Conservation (phyloP, 1,140 invertebrate species). For the Neotoxoptera formosana region DNA sequence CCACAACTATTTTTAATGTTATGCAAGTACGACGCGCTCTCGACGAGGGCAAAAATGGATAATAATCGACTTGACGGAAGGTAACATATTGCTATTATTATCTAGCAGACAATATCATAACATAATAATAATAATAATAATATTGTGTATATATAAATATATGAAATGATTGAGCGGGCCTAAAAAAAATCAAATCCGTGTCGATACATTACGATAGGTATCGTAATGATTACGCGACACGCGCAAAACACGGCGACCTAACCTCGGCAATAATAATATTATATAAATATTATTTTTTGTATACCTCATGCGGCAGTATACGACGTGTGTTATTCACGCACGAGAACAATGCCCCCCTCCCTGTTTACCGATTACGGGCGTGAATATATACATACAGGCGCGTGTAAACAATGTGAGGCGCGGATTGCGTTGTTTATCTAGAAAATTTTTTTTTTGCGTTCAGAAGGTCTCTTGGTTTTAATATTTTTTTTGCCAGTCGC, state of each 20-base stretch:
- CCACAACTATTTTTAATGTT: background rate
- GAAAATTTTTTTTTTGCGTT: background rate
- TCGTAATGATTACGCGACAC: background rate
- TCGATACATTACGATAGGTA: background rate
- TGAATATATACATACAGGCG: background rate
- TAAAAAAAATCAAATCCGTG: background rate
- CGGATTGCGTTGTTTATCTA: slow-evolving; percentile 45
- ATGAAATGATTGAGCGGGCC: background rate
- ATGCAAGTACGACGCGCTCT: background rate
- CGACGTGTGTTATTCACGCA: background rate
- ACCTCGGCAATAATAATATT: background rate
- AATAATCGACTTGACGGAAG: background rate
- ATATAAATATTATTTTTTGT: background rate
- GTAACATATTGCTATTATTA: background rate
- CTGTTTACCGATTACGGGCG: slow-evolving; percentile 40
- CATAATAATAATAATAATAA: no score
- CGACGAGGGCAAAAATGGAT: background rate
- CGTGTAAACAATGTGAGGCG: slow-evolving; percentile 35
- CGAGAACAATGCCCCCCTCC: background rate
- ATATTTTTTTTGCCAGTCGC: background rate
- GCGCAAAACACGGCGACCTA: background rate
- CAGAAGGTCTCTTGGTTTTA: background rate
- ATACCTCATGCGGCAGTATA: background rate
- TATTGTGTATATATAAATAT: no score
- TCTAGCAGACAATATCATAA: background rate